These are phyloP conservation scores for Channa maculata DNA, from an alignment of 2,113 vertebrate species.

Conservation along the genomic window DNA sequence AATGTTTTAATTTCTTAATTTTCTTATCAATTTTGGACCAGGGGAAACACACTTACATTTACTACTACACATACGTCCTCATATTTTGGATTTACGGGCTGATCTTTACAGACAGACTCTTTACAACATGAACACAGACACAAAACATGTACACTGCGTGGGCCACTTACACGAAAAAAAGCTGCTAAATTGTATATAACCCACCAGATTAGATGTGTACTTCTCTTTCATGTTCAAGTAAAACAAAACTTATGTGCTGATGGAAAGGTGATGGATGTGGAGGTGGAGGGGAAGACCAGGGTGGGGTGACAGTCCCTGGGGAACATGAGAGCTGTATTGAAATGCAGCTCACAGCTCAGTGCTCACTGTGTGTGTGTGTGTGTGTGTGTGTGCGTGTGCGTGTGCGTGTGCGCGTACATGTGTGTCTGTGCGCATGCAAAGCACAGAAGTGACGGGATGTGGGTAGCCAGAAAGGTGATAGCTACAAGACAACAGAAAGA, in stretches of 20 bases:
- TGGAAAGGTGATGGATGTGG: constrained; percentile 30
- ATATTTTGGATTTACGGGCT: no score
- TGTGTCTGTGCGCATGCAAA: constrained; percentile 48
- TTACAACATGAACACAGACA: not conserved
- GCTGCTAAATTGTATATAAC: constrained; percentile 2
- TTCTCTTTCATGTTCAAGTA: constrained; percentile 72
- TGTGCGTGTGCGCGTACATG: constrained; percentile 15
- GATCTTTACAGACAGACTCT: not conserved
- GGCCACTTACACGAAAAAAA: not conserved
- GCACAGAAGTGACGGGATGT: constrained; percentile 52
- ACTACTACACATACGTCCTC: no score
- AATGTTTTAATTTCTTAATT: not conserved
- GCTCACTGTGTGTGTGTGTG: constrained; percentile 27
- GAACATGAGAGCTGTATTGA: constrained; percentile 37
- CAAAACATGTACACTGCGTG: not conserved
- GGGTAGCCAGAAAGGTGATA: constrained; percentile 56
- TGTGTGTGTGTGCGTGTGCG: constrained; percentile 6
- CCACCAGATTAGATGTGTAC: not conserved
- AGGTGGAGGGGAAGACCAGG: constrained; percentile 65
- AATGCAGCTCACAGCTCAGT: constrained; percentile 54
- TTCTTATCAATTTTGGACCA: no score
- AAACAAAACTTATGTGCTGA: constrained; percentile 75
- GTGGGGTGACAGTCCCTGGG: constrained; percentile 67
- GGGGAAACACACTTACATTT: no score
- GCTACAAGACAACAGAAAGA: constrained; percentile 33